These are phyloP conservation scores for Cynodonichthys magdalenae DNA, from an alignment of 2,797 vertebrate genomes.

Conservation along the genomic window DNA sequence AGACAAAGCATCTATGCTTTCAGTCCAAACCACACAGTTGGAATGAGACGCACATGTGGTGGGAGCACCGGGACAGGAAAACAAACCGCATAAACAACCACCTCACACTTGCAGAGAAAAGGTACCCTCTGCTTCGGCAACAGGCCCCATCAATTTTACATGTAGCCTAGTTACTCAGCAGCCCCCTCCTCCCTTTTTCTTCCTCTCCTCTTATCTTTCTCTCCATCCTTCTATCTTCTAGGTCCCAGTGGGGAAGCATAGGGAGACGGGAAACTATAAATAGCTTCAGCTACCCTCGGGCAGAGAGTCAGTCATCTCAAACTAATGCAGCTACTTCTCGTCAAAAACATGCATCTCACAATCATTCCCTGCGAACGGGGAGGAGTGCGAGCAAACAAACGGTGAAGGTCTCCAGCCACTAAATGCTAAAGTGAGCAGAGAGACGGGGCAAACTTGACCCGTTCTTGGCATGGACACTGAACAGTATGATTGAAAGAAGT, in stretches of 20 bases:
- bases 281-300: slow-evolving; percentile 68
- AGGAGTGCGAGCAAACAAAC: slow-evolving; percentile 14
- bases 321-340: slow-evolving; percentile 61
- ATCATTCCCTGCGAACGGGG: slow-evolving; percentile 23
- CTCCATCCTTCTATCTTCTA: slow-evolving; percentile 55
- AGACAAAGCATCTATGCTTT: slow-evolving; percentile 52
- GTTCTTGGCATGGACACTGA: not conserved
- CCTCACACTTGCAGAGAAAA: slow-evolving; percentile 34
- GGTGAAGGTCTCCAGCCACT: slow-evolving; percentile 11
- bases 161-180: slow-evolving; percentile 74
- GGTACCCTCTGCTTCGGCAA: slow-evolving; percentile 59
- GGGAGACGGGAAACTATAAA: slow-evolving; percentile 75
- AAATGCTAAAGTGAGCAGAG: slow-evolving; percentile 12
- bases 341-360: slow-evolving; percentile 59
- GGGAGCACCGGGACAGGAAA: slow-evolving; percentile 19
- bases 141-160: slow-evolving; percentile 68
- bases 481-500: slow-evolving; percentile 51
- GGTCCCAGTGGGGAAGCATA: slow-evolving; percentile 67
- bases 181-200: slow-evolving; percentile 23
- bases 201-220: slow-evolving; percentile 30
- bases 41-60: slow-evolving; percentile 51
- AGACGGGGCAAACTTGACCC: slow-evolving; percentile 25
- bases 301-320: slow-evolving; percentile 66
- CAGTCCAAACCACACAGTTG: slow-evolving; percentile 30
- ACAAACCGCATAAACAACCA: slow-evolving; percentile 31